A percentile compares a stretch with the other conserved stretches of the same genome.
Conservation (phyloP, 2,113 vertebrate genomes). For the Actenoides lindsayi region DNA sequence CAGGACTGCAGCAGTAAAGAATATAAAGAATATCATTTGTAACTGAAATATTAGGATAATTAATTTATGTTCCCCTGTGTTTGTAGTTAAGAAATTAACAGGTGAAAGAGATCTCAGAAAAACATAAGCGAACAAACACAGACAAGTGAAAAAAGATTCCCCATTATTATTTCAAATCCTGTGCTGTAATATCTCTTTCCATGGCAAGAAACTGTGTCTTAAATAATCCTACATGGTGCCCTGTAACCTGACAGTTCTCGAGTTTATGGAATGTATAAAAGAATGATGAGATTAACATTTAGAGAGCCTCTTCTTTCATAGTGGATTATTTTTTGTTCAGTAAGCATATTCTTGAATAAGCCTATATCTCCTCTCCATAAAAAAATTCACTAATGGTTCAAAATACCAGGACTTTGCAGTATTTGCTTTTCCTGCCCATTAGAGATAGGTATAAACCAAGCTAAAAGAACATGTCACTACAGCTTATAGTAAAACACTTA, state of each 20-base stretch:
- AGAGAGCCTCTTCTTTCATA: background rate
- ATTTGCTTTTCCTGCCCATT: background rate
- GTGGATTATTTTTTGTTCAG: background rate
- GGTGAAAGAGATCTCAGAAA: background rate
- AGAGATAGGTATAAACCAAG: background rate
- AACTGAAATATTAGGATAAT: background rate
- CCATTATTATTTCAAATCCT: background rate
- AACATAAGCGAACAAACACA: background rate
- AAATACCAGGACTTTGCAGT: background rate
- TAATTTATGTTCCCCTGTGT: background rate
- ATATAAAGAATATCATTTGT: background rate
- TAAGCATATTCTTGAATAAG: background rate
- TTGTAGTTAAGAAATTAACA: background rate
- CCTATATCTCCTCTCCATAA: background rate
- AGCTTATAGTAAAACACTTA: background rate
- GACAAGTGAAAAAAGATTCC: background rate
- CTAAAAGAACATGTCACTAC: background rate
- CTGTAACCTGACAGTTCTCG: background rate
- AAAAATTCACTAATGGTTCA: background rate
- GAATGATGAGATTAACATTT: background rate
- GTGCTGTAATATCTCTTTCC: background rate
- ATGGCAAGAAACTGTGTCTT: background rate
- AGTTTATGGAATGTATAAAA: background rate
- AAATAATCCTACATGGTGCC: background rate
- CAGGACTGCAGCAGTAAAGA: background rate